Conservation (phyloP, 64 coral and sea anemone species). For the Hydrozoanthus tunicans region DNA sequence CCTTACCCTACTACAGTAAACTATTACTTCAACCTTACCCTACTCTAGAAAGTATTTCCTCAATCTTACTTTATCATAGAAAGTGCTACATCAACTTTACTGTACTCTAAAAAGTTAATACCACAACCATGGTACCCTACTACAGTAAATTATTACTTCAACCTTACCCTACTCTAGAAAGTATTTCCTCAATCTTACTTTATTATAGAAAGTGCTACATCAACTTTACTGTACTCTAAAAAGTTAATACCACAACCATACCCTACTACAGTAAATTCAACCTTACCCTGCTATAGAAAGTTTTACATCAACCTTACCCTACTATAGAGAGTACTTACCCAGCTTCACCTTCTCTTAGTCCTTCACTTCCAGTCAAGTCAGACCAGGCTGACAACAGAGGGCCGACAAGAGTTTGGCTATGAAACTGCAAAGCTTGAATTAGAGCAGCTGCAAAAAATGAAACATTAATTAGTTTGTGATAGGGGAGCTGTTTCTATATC, state of each 20-base stretch:
- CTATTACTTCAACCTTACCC: no score
- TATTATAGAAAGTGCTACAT: not conserved
- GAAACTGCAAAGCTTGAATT: conserved; percentile 86
- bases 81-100: no score
- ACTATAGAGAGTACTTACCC: not conserved
- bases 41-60: no score
- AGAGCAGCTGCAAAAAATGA: conserved; percentile 60
- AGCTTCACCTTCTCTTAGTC: conserved; percentile 30
- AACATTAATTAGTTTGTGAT: not conserved
- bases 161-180: not conserved
- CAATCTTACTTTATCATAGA: no score
- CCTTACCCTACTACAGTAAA: no score
- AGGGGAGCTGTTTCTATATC: no score
- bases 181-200: not conserved
- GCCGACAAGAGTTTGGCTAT: conserved; percentile 79
- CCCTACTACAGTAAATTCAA: not conserved
- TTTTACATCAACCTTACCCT: not conserved
- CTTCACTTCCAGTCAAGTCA: conserved; percentile 71
- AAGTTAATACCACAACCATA: not conserved
- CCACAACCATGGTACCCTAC: not conserved
- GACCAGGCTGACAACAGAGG: conserved; percentile 77
- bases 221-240: not conserved
- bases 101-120: no score
- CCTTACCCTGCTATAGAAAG: no score
- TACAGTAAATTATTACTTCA: not conserved